These are phyloP conservation scores for Drosophila micromelanica DNA, from an alignment of 1,140 invertebrate species.

Conservation along the genomic window DNA sequence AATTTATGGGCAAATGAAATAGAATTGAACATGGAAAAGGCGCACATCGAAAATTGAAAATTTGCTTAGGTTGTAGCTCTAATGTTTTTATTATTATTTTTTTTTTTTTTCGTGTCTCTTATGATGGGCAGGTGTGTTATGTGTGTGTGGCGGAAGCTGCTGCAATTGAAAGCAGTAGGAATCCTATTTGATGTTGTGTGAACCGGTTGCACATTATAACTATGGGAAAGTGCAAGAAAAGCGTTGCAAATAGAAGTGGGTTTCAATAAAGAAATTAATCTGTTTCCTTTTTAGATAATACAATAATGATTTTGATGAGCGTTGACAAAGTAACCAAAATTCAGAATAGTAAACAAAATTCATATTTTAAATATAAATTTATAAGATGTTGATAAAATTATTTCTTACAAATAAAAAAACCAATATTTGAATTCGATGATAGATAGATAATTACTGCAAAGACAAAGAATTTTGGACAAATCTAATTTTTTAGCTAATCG, in stretches of 20 bases:
- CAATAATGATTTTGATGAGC: not conserved
- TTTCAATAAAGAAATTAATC: not conserved
- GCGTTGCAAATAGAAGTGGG: not conserved
- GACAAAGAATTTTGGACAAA: too few species aligned
- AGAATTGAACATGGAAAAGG: slow-evolving; percentile 72
- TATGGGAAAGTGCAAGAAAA: not conserved
- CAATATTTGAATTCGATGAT: too few species aligned
- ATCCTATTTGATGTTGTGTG: slow-evolving; percentile 5
- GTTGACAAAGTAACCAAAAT: not conserved
- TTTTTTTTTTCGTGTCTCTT: slow-evolving; percentile 31
- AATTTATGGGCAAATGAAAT: slow-evolving; percentile 74
- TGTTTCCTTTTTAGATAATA: not conserved
- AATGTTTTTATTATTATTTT: slow-evolving; percentile 34
- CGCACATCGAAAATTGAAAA: slow-evolving; percentile 70
- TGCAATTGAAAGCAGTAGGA: slow-evolving; percentile 7
- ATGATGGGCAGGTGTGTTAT: slow-evolving; percentile 34
- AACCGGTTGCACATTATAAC: slow-evolving; percentile 3
- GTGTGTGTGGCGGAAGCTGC: slow-evolving; percentile 13
- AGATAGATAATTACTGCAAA: too few species aligned
- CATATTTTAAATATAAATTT: too few species aligned
- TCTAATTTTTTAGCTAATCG: too few species aligned
- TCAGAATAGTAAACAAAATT: not conserved
- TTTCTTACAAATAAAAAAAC: too few species aligned
- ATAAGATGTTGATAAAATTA: too few species aligned
- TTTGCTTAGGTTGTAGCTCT: slow-evolving; percentile 23